A percentile compares a stretch with the other conserved stretches of the same genome.
Evolutionary conservation across 2,797 vertebrate genomes (phyloP).

Genomic region (Peromyscus attwateri): DNA sequence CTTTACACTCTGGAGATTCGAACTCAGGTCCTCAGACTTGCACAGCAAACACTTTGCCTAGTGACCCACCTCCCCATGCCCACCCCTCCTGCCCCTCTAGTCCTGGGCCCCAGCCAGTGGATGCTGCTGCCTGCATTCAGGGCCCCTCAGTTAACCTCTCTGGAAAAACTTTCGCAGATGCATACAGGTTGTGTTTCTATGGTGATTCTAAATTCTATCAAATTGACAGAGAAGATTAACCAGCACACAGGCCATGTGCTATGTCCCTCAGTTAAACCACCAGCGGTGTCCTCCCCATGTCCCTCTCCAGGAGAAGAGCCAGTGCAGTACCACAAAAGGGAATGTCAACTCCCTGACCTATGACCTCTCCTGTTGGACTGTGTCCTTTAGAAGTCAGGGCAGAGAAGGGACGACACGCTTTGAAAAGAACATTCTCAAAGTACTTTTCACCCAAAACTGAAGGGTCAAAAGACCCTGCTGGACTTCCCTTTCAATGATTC

Average conservation of each 20-base stretch:
- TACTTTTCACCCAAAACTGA: neutral
- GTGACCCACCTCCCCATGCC: too few relatives aligned
- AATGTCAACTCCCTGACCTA: neutral
- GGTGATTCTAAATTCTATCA: neutral
- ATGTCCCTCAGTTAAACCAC: neutral
- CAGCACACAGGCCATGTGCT: neutral
- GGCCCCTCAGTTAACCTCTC: neutral
- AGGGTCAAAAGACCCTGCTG: neutral
- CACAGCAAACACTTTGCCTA: neutral
- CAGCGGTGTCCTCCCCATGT: too few relatives aligned
- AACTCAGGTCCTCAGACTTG: neutral
- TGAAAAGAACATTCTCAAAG: conserved; percentile 20
- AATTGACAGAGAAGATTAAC: neutral
- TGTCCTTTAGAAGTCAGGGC: neutral
- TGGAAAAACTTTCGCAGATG: neutral
- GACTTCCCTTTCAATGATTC: conserved; percentile 31
- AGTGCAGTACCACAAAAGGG: too few relatives aligned
- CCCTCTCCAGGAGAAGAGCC: neutral
- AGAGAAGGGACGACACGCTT: neutral
- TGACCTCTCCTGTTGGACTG: neutral
- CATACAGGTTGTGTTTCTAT: neutral
- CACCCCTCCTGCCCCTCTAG: neutral
- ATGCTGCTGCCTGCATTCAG: neutral
- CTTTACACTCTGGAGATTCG: neutral
- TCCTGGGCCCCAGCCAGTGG: neutral